phyloP scores from a whole-genome alignment of 2,888 invertebrate genomes.

The Archips crataeganus region DNA sequence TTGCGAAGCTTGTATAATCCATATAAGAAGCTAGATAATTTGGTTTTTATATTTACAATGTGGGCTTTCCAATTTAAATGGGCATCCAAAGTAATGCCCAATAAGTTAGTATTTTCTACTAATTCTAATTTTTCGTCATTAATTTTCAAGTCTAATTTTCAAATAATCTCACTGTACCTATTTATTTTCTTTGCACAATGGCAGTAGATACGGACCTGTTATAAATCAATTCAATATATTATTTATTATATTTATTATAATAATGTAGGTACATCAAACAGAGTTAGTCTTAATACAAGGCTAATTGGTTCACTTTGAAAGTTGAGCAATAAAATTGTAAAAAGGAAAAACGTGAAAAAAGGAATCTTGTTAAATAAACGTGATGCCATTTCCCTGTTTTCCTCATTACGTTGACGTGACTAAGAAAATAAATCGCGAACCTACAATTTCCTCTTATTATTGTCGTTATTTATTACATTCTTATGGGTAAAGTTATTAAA shows the following conservation, averaged over 20 bases:
- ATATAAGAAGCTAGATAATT: too few species aligned
- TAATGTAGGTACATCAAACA: not conserved
- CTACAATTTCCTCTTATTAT: slow-evolving; percentile 49
- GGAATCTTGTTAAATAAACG: slow-evolving; percentile 46
- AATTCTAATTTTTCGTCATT: too few species aligned
- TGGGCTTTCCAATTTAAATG: too few species aligned
- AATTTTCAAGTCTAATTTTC: too few species aligned
- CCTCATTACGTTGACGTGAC: slow-evolving; percentile 54
- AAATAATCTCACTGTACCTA: not conserved
- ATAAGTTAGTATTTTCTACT: too few species aligned
- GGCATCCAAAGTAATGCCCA: too few species aligned
- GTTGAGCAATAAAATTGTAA: slow-evolving; percentile 3
- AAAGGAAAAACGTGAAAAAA: slow-evolving; percentile 40
- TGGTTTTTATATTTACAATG: too few species aligned
- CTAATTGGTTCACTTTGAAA: not conserved
- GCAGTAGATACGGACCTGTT: too few species aligned
- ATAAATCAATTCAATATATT: too few species aligned
- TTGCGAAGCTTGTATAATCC: too few species aligned
- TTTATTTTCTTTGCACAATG: not conserved
- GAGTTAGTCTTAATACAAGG: not conserved
- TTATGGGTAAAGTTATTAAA: not conserved
- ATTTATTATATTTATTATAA: too few species aligned
- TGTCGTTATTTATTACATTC: slow-evolving; percentile 45
- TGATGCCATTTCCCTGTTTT: slow-evolving; percentile 57
- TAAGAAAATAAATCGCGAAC: slow-evolving; percentile 40